phyloP scores from a whole-genome alignment of 2,888 invertebrate genomes.

The Plebejus melissa region DNA sequence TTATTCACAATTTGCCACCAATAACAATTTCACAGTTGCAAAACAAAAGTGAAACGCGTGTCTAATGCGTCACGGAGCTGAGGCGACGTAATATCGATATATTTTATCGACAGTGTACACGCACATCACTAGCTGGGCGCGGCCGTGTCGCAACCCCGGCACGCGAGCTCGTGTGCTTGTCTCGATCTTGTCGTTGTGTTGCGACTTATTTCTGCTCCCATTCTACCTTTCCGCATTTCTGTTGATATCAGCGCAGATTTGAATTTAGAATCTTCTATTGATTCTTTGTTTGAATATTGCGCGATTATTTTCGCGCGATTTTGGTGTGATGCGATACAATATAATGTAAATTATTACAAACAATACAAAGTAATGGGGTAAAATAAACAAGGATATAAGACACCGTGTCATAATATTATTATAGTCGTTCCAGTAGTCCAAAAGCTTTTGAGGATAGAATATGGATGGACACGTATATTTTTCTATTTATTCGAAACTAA shows the following conservation, averaged over 20 bases:
- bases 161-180: constrained; percentile 56
- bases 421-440: too few species aligned
- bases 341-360: neutral
- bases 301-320: neutral
- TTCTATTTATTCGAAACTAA: too few species aligned
- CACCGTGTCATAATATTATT: too few species aligned
- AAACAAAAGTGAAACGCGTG: constrained; percentile 24
- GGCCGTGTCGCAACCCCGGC: constrained; percentile 62
- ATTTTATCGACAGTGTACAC: constrained; percentile 30
- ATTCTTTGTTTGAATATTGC: neutral
- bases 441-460: too few species aligned
- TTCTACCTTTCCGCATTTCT: constrained; percentile 41
- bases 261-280: constrained; percentile 30
- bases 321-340: too few species aligned
- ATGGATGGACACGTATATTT: too few species aligned
- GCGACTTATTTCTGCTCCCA: constrained; percentile 39
- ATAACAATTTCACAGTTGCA: constrained; percentile 7
- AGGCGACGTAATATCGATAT: constrained; percentile 31
- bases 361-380: too few species aligned
- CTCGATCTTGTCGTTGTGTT: constrained; percentile 46
- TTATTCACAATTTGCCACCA: neutral
- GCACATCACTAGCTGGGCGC: constrained; percentile 63
- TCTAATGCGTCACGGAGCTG: constrained; percentile 32
- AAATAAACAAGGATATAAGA: too few species aligned
- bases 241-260: constrained; percentile 32